Conservation (phyloP, 2,113 vertebrate genomes). For the Zapornia atra region DNA sequence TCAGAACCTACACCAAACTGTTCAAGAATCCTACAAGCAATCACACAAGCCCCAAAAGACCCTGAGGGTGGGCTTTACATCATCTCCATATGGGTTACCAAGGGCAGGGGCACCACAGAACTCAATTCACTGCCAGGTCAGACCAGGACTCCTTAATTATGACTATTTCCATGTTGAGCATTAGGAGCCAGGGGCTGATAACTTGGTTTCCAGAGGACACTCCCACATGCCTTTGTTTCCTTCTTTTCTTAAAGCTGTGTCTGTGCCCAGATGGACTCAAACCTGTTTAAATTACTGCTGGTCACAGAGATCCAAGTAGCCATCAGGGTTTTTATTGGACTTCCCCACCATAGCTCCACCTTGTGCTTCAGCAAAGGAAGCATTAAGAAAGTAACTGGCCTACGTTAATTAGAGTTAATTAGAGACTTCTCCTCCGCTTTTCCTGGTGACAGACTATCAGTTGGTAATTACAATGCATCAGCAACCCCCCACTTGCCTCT, state of each 20-base stretch:
- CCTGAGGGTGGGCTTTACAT: not conserved
- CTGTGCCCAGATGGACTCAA: not conserved
- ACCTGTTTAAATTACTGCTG: not conserved
- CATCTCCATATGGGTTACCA: not conserved
- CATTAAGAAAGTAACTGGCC: not conserved
- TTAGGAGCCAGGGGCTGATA: not conserved
- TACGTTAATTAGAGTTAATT: conserved; percentile 57
- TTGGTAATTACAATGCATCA: conserved; percentile 35
- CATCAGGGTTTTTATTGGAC: not conserved
- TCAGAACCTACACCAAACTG: not conserved
- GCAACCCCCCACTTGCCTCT: not conserved
- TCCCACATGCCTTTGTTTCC: not conserved
- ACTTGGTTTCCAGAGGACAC: not conserved
- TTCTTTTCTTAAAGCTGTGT: not conserved
- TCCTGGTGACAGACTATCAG: conserved; percentile 10
- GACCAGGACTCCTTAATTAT: not conserved
- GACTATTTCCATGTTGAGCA: not conserved
- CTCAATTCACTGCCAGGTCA: not conserved
- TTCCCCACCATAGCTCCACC: not conserved
- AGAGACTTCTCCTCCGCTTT: conserved; percentile 16
- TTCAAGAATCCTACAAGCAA: not conserved
- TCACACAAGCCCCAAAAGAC: not conserved
- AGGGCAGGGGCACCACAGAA: not conserved
- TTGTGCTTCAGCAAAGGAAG: not conserved
- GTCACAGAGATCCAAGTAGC: not conserved